phyloP scores from a whole-genome alignment of 2,113 vertebrate genomes.

The Microtus richardsoni region DNA sequence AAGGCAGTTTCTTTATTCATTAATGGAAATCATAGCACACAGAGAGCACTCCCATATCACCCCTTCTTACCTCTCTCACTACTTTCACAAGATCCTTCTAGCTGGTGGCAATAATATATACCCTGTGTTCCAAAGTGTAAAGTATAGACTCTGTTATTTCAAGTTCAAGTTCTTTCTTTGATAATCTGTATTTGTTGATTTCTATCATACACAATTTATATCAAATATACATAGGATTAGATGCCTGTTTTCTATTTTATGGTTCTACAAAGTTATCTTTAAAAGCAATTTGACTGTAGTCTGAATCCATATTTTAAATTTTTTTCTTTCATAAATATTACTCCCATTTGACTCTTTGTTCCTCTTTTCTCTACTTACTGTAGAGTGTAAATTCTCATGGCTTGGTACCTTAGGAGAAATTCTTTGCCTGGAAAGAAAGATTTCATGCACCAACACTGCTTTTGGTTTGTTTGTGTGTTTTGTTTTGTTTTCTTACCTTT shows the following conservation, averaged over 20 bases:
- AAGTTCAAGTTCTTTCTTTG: not conserved
- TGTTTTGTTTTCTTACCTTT: not conserved
- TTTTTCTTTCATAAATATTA: not conserved
- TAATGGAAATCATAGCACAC: too few species aligned
- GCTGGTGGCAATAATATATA: too few species aligned
- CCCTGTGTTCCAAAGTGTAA: not conserved
- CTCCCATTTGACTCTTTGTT: not conserved
- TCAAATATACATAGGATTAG: not conserved
- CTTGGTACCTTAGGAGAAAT: not conserved
- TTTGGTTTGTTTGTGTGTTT: not conserved
- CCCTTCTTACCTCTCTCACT: too few species aligned
- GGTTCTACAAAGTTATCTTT: not conserved
- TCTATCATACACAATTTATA: not conserved
- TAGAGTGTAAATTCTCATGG: not conserved
- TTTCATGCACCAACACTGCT: not conserved
- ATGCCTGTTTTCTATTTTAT: not conserved
- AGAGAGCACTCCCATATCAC: too few species aligned
- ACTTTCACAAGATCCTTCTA: not conserved
- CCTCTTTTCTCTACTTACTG: not conserved
- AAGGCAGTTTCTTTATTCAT: too few species aligned
- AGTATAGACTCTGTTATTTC: not conserved
- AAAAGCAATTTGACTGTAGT: not conserved
- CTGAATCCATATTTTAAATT: not conserved
- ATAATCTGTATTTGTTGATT: not conserved
- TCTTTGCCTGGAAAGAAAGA: not conserved